Conservation (phyloP, 1,140 invertebrate species). For the Platyscapa corneri region DNA sequence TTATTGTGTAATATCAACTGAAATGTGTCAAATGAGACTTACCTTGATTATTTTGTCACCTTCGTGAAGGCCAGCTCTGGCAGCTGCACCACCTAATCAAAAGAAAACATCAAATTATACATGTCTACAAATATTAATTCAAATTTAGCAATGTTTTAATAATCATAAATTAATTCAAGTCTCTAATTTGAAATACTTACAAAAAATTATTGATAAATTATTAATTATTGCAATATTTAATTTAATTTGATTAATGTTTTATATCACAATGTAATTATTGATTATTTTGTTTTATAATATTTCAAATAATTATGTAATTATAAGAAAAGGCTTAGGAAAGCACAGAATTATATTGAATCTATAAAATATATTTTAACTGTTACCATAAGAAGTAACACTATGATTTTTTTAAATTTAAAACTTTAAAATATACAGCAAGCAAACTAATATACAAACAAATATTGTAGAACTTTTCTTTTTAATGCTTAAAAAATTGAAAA, state of each 20-base stretch:
- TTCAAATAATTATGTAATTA: neutral
- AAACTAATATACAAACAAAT: too few relatives aligned
- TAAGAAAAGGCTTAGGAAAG: neutral
- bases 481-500: too few relatives aligned
- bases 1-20: slow-evolving; percentile 32
- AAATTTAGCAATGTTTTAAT: neutral
- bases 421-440: too few relatives aligned
- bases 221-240: neutral
- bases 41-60: slow-evolving; percentile 97
- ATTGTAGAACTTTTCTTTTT: too few relatives aligned
- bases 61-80: slow-evolving; percentile 91
- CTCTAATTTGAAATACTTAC: too few relatives aligned
- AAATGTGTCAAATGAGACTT: slow-evolving; percentile 60
- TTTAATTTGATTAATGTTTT: neutral
- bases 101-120: slow-evolving; percentile 53
- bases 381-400: too few relatives aligned
- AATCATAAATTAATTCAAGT: too few relatives aligned
- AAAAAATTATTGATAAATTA: too few relatives aligned
- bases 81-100: slow-evolving; percentile 90
- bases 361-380: too few relatives aligned
- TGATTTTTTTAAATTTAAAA: too few relatives aligned
- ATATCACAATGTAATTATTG: neutral
- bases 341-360: too few relatives aligned
- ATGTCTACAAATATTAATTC: neutral
- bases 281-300: neutral